Base-by-base conservation (phyloP, 2,888 invertebrate genomes). In the Caenorhabditis uteleia region DNA sequence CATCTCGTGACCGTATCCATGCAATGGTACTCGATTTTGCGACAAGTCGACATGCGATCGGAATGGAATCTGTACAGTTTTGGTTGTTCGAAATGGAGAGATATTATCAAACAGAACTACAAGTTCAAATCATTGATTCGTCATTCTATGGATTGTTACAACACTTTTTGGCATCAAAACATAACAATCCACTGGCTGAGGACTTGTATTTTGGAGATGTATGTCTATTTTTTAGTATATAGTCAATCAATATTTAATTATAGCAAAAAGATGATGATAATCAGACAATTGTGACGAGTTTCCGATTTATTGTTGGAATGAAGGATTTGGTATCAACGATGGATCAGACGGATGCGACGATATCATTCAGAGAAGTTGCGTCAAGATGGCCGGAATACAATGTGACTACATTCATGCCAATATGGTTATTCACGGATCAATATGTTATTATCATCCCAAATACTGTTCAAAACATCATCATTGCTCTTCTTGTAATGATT, bases 401-500 rank as follows among this genome's bases (percentile, higher is more conserved):
- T 55, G 74, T 83, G 31, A 83, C 82, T 1, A 83, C 83, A 2
- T 83, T 83, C 67, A 83, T 82, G 82, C 80, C 82, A 8, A 65
- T 83, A 23, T 83, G 83, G 83, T 69, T 83, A 36, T 83, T 83
- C 74, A 81, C 81, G 18, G 83, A 83, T 60, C 83, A 83, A 60
- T 83, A 83, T 69, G 75, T 72, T 7, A 68, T 82, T n/a, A 78
- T 83, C 50, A 77, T 83, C 34, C 83, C 83, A 16, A 83, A 83
- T 61, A 83, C 81, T 6, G 68, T 83, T 42, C 83, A 84, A 64
- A 82, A 82, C 64, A 82, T 82, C 39, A 59, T 70, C 42, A 78
- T 79, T 34, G 78, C 78, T 7, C 62, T 78, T 14, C 18, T 62
- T 3, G 90, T 92, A 76, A 95, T 95, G 94, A 92, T 94, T 90